Conservation (phyloP, 2,113 vertebrate species). For the Lagopus leucura region DNA sequence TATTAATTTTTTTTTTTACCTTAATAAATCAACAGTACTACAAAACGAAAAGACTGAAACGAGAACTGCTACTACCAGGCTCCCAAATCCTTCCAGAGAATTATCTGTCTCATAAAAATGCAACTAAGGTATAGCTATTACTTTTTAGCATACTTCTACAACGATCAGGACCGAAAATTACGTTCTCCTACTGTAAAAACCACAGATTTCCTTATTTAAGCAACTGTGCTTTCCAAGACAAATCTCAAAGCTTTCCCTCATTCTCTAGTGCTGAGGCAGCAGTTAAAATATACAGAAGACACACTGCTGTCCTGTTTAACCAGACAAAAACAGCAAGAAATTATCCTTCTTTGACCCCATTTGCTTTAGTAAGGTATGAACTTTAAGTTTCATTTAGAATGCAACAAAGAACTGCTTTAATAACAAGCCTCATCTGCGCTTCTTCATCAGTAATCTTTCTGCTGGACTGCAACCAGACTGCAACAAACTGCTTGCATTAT, state of each 20-base stretch:
- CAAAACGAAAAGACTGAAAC: neutral
- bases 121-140: neutral
- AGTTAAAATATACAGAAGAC: neutral
- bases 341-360: neutral
- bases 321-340: neutral
- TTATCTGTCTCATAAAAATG: neutral
- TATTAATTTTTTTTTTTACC: slow-evolving; percentile 39
- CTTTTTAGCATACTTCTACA: neutral
- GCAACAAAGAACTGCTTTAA: neutral
- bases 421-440: neutral
- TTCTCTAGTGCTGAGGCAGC: neutral
- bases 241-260: neutral
- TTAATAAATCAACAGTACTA: slow-evolving; percentile 46
- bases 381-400: neutral
- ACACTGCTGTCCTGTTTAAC: neutral
- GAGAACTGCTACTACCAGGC: neutral
- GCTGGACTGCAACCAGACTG: neutral
- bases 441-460: neutral
- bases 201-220: neutral
- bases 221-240: neutral
- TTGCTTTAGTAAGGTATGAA: neutral
- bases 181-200: neutral
- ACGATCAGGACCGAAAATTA: neutral
- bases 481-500: neutral
- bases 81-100: neutral